Evolutionary conservation across 2,888 invertebrate genomes (phyloP).

Genomic region (Phaedon cochleariae): DNA sequence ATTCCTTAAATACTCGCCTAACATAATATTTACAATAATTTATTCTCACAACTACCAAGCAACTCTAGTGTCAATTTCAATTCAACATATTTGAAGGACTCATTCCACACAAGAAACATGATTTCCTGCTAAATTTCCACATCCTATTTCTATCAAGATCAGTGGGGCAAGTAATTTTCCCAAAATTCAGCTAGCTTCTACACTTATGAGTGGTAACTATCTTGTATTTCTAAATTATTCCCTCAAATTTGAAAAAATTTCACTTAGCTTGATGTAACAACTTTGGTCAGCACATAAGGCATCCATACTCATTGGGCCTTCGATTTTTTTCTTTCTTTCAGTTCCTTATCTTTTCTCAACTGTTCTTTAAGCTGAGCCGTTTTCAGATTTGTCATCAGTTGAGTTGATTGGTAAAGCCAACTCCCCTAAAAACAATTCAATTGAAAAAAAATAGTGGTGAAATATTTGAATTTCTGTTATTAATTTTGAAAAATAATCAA

Average conservation of each 20-base stretch:
- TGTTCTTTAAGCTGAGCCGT: slow-evolving; percentile 80
- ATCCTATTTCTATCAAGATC: no score
- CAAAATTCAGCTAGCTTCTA: no score
- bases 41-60: background rate
- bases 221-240: no score
- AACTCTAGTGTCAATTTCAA: no score
- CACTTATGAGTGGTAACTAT: no score
- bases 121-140: no score
- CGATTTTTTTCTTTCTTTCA: slow-evolving; percentile 33
- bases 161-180: no score
- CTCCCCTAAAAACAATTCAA: slow-evolving; percentile 73
- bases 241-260: background rate
- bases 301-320: slow-evolving; percentile 35
- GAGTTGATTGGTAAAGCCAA: slow-evolving; percentile 90
- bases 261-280: background rate
- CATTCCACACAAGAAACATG: no score
- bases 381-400: slow-evolving; percentile 86
- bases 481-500: no score
- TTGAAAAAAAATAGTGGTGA: no score
- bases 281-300: background rate
- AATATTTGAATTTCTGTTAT: no score
- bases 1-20: background rate
- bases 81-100: no score
- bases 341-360: slow-evolving; percentile 66
- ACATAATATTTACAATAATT: background rate